phyloP scores from a whole-genome alignment of 2,888 invertebrate species.

The Halictus ligatus region DNA sequence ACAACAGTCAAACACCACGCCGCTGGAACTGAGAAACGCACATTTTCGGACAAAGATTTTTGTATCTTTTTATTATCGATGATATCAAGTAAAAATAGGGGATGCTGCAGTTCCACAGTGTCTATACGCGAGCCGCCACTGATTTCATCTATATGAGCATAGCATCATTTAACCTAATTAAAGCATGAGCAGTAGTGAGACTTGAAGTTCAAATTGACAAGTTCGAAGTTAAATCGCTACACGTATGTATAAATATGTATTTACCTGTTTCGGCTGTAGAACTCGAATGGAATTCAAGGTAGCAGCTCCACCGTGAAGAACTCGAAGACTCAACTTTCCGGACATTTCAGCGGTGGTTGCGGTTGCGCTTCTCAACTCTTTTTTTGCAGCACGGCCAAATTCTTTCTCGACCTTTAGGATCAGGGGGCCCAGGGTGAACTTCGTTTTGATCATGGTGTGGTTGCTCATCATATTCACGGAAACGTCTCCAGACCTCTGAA shows the following conservation, averaged over 20 bases:
- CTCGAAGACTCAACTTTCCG: constrained; percentile 91
- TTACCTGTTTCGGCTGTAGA: constrained; percentile 94
- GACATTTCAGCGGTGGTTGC: constrained; percentile 95
- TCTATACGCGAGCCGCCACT: too few relatives aligned
- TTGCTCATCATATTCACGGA: constrained; percentile 91
- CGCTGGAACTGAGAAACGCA: too few relatives aligned
- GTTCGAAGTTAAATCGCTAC: neutral
- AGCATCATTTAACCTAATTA: too few relatives aligned
- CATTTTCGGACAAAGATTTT: too few relatives aligned
- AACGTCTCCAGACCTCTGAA: constrained; percentile 92
- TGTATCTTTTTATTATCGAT: too few relatives aligned
- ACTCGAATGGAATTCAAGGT: constrained; percentile 94
- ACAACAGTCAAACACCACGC: too few relatives aligned
- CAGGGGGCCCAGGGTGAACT: constrained; percentile 92
- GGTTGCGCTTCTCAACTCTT: constrained; percentile 93
- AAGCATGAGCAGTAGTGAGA: too few relatives aligned
- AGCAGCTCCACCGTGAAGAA: constrained; percentile 92
- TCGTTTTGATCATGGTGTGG: constrained; percentile 93
- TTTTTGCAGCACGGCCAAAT: constrained; percentile 92
- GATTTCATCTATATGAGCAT: too few relatives aligned
- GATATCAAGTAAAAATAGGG: too few relatives aligned
- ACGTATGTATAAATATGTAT: constrained; percentile 82
- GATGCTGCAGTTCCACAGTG: too few relatives aligned
- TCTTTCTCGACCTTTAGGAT: constrained; percentile 92
- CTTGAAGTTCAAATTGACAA: neutral